Conservation (phyloP, 1,140 invertebrate genomes). For the Temnothorax curvispinosus region DNA sequence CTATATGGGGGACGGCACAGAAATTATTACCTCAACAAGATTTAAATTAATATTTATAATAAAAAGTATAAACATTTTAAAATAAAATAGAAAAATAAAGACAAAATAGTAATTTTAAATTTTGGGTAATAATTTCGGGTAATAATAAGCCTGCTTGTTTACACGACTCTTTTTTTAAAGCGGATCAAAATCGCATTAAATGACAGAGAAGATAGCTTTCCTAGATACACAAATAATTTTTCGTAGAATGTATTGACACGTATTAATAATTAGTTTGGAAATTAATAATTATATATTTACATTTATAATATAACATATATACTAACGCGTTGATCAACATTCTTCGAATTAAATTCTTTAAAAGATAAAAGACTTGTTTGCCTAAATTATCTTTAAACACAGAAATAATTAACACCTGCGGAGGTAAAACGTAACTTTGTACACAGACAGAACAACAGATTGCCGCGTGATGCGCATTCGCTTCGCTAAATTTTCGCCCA, state of each 20-base stretch:
- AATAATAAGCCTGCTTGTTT: neutral
- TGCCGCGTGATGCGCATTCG: conserved; percentile 50
- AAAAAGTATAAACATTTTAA: neutral
- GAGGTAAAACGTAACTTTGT: neutral
- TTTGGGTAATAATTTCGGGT: neutral
- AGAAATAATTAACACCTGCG: conserved; percentile 1
- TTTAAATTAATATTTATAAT: conserved; percentile 3
- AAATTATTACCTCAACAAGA: neutral
- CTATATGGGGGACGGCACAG: neutral
- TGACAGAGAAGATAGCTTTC: conserved; percentile 9
- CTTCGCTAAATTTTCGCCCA: conserved; percentile 53
- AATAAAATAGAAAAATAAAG: conserved; percentile 11
- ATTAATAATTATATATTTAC: neutral
- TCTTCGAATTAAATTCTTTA: neutral
- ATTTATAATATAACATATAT: neutral
- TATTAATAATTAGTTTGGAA: neutral
- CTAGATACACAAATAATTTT: neutral
- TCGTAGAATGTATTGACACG: neutral
- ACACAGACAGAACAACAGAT: conserved; percentile 27
- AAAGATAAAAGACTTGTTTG: neutral
- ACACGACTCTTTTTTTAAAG: neutral
- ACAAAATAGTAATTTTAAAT: neutral
- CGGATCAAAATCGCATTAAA: conserved; percentile 72
- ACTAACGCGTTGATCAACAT: neutral
- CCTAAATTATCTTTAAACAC: neutral